Conservation (phyloP, 2,888 invertebrate genomes). For the Galeopsomyia nigrocyanea region DNA sequence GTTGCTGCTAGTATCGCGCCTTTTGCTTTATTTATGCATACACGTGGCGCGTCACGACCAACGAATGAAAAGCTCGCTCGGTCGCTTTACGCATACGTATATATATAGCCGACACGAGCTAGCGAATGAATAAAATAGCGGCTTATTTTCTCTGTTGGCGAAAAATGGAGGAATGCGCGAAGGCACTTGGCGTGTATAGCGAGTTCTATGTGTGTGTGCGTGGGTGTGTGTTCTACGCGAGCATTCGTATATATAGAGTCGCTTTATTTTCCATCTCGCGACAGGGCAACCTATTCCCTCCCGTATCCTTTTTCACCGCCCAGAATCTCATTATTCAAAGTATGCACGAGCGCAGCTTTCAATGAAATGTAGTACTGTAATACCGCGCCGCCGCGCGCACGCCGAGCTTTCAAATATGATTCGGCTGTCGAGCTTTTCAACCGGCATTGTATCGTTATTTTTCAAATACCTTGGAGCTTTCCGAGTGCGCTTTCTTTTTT, state of each 20-base stretch:
- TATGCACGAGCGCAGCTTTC: conserved; percentile 6
- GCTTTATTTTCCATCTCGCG: no score
- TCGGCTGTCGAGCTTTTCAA: not conserved
- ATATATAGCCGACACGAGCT: no score
- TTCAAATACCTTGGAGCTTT: no score
- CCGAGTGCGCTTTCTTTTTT: no score
- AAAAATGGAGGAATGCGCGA: not conserved
- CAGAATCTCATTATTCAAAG: conserved; percentile 23
- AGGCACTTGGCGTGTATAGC: not conserved
- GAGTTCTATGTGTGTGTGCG: not conserved
- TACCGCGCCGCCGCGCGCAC: no score
- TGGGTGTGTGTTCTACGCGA: not conserved
- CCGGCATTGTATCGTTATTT: no score
- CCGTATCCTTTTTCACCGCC: not conserved
- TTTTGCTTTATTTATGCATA: no score
- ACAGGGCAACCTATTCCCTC: not conserved
- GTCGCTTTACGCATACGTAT: not conserved
- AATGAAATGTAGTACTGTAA: not conserved
- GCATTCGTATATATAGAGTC: not conserved
- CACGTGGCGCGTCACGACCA: no score
- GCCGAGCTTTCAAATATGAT: not conserved
- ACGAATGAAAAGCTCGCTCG: not conserved
- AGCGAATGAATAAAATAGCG: conserved; percentile 17
- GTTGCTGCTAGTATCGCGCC: no score
- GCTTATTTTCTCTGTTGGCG: conserved; percentile 5